Base-by-base conservation (phyloP, 1,140 invertebrate genomes). In the Luehdorfia chinensis region DNA sequence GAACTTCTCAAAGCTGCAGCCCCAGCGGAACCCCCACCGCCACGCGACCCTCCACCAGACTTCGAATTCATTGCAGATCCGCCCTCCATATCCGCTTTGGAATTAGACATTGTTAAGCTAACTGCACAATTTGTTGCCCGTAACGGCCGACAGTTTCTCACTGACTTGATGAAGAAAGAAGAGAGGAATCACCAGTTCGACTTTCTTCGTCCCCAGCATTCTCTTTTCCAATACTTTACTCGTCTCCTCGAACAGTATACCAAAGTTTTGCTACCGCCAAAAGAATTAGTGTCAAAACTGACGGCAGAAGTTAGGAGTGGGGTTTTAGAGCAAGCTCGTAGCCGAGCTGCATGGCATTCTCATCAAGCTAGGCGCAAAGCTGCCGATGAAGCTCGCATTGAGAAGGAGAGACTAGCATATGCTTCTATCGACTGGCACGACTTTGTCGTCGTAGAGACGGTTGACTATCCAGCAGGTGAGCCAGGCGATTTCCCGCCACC, bases 381-480 rank as follows among this genome's bases (percentile, higher is more conserved):
- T 1, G 94, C 95, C 52, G 97, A 98, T 79, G 97, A 99, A 77
- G 97, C 98, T 66, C 95, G 96, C 66, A 90, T 96, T 9, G 98
- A 99, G 83, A 91, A 95, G 25, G 98, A 99, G 85, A 90, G 97
- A 90, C 92, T 98, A 19, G 97, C 97, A 0, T 99, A 99, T 79
- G 96, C 97, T 1, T 96, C 97, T 68, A 99, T 99, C 59, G 98
- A 99, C 79, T 99, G 98, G 98, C 98, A 99, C 76, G 98, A 99
- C 87, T 99, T 99, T 89, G 98, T 99, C 1, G 97, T 99, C 0
- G 98, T 99, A 0, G 98, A 99, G 86, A 99, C 98, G 0, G 98
- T 99, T 0, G 98, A 99, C 83, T 99, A 99, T 84, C 96, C 99
- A 60, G 94, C 96, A 0, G 96, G 96, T 68, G 98, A 99, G 87